Base-by-base conservation (phyloP, 1,140 invertebrate species). In the Drosophila ambigua region DNA sequence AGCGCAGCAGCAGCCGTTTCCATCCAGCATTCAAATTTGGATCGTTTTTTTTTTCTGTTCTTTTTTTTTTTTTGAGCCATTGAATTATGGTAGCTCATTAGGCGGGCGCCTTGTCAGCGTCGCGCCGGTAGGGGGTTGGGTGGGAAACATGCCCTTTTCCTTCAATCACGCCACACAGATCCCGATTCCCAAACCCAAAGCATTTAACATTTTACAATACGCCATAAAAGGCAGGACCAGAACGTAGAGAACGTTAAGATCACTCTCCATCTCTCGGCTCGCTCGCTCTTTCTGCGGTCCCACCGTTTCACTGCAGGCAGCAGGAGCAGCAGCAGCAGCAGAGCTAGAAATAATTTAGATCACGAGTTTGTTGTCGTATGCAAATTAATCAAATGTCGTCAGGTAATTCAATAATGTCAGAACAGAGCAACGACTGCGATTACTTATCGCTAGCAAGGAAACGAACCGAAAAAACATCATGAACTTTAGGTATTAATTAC, bases 341-440 rank as follows among this genome's bases (percentile, higher is more conserved):
- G 35, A 71, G 50, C 66, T 84, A 60, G 72, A 91, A 91, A 91
- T 91, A 91, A 91, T 91, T 91, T 90, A 87, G 90, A 91, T 91
- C 90, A 91, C 90, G 90, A 91, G 75, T 87, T 91, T 74, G 87
- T 90, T 91, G 90, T 91, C 84, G 84, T 91, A 91, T 91, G 90
- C 90, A 91, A 91, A 91, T 91, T 91, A 91, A 91, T 91, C 90
- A 91, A 91, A 91, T 89, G 76, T 82, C 79, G 65, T 68, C 65
- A 52, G 68, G 83, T 88, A 88, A 88, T 88, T 88, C 83, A 88
- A 83, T 88, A 88, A 88, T 89, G 83, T 89, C 83, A 89, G 75
- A 82, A 76, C 84, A 71, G 64, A 16, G 43, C 66, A 83, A 83
- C 76, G 79, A 83, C 77, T 83, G 59, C 83, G 81, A 89, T 88